These are phyloP conservation scores for Enteromius fasciolatus DNA, from an alignment of 2,797 vertebrate genomes.

Conservation along the genomic window DNA sequence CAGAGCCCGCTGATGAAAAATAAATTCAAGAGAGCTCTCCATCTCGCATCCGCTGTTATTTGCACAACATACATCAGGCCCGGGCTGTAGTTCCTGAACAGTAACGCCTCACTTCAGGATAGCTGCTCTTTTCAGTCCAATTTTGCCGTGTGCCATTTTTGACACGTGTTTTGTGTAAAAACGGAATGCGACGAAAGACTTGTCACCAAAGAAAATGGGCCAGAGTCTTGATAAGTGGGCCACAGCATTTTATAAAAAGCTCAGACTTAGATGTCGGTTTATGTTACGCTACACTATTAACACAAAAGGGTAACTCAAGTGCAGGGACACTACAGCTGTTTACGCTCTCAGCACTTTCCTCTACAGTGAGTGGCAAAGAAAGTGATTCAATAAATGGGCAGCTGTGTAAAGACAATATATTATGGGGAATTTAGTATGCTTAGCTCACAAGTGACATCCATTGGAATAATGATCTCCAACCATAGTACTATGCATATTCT, in stretches of 20 bases:
- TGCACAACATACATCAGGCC: slow-evolving; percentile 1
- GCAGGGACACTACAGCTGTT: slow-evolving; percentile 4
- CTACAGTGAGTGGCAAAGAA: slow-evolving; percentile 9
- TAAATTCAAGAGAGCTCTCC: slow-evolving; percentile 2
- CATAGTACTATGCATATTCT: not conserved
- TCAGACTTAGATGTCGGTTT: slow-evolving; percentile 44
- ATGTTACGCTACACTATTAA: slow-evolving; percentile 56
- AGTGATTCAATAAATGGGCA: slow-evolving; percentile 6
- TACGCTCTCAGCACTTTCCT: not conserved
- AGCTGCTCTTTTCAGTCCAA: slow-evolving; percentile 30
- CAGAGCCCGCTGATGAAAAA: slow-evolving; percentile 14
- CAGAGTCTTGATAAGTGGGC: slow-evolving; percentile 75
- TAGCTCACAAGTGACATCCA: not conserved
- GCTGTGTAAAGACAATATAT: not conserved
- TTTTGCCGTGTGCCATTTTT: slow-evolving; percentile 32
- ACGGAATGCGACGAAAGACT: slow-evolving; percentile 53
- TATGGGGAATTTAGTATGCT: not conserved
- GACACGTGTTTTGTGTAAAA: slow-evolving; percentile 60
- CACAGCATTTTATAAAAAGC: slow-evolving; percentile 77
- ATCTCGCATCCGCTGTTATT: slow-evolving; percentile 1
- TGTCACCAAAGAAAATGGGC: slow-evolving; percentile 72
- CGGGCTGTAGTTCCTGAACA: slow-evolving; percentile 19
- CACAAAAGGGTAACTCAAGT: not conserved
- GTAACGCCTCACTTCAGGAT: slow-evolving; percentile 17
- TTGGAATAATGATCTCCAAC: not conserved